phyloP scores from a whole-genome alignment of 2,888 invertebrate species.

The Dasypogon diadema region DNA sequence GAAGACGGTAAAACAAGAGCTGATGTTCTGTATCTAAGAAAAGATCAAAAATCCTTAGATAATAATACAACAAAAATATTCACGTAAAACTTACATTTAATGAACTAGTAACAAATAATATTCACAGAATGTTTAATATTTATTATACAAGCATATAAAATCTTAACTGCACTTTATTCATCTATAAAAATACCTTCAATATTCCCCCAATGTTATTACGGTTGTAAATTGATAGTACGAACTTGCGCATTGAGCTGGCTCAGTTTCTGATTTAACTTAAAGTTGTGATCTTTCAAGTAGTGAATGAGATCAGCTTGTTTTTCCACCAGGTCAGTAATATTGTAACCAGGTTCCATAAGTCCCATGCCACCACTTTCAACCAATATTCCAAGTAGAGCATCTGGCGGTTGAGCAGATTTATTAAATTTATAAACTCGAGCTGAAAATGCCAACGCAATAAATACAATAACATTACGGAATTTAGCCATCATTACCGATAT shows the following conservation, averaged over 20 bases:
- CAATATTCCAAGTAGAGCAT: constrained; percentile 72
- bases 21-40: too few relatives aligned
- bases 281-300: constrained; percentile 77
- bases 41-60: too few relatives aligned
- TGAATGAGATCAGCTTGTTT: constrained; percentile 78
- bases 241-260: constrained; percentile 73
- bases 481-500: constrained; percentile 70
- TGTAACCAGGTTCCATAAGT: constrained; percentile 69
- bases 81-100: background rate
- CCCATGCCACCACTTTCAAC: constrained; percentile 65
- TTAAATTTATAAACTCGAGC: constrained; percentile 75
- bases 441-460: constrained; percentile 60
- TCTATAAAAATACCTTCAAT: too few relatives aligned
- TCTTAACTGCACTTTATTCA: background rate
- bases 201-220: background rate
- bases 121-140: background rate
- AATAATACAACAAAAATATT: too few relatives aligned
- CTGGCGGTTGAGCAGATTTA: constrained; percentile 72
- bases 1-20: too few relatives aligned
- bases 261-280: constrained; percentile 74
- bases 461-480: background rate
- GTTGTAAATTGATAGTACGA: constrained; percentile 58
- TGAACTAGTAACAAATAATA: background rate
- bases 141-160: background rate
- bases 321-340: constrained; percentile 74